Evolutionary conservation across 2,113 vertebrate genomes (phyloP).

Genomic region (Xenopus laevis): DNA sequence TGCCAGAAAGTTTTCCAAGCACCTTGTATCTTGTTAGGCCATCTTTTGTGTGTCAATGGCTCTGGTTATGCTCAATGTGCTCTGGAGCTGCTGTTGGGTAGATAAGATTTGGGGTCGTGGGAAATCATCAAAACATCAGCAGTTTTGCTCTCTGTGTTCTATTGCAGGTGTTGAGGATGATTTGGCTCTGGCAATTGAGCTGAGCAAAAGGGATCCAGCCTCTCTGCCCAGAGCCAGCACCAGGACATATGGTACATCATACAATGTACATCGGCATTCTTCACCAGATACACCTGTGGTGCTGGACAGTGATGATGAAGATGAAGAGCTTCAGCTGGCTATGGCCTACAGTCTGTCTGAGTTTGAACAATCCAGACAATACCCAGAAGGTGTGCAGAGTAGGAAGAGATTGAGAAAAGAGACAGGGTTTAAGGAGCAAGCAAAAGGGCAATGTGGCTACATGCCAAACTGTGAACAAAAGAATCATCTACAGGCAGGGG

Average conservation of each 20-base stretch:
- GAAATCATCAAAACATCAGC: not conserved
- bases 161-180: slow-evolving; percentile 82
- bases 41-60: too few species aligned
- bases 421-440: not conserved
- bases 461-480: too few species aligned
- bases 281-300: slow-evolving; percentile 67
- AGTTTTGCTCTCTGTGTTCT: slow-evolving; percentile 7
- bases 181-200: slow-evolving; percentile 85
- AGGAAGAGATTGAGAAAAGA: slow-evolving; percentile 18
- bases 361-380: slow-evolving; percentile 80
- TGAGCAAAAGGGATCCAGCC: slow-evolving; percentile 81
- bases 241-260: slow-evolving; percentile 25
- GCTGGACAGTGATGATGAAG: slow-evolving; percentile 68
- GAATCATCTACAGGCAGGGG: slow-evolving; percentile 11
- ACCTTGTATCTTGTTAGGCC: too few species aligned
- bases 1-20: too few species aligned
- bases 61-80: too few species aligned
- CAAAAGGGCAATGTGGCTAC: too few species aligned
- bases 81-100: too few species aligned
- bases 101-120: too few species aligned
- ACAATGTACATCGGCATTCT: slow-evolving; percentile 53
- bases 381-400: slow-evolving; percentile 67
- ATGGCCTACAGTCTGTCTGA: slow-evolving; percentile 96
- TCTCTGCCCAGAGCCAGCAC: slow-evolving; percentile 40
- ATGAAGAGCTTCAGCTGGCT: slow-evolving; percentile 92